Evolutionary conservation across 1,140 invertebrate species (phyloP).

Genomic region (Phthorimaea operculella): DNA sequence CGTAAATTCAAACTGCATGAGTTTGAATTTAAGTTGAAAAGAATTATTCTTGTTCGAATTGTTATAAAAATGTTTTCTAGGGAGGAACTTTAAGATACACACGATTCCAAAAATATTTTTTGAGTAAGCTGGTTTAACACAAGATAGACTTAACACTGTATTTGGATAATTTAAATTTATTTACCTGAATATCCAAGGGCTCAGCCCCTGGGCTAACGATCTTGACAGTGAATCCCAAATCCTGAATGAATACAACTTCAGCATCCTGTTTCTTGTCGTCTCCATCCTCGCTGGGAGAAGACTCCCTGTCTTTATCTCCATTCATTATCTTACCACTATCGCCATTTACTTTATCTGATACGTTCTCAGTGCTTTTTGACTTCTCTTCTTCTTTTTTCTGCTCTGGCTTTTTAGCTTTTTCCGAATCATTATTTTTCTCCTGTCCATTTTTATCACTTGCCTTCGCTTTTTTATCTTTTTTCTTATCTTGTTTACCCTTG

Average conservation of each 20-base stretch:
- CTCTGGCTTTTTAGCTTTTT: conserved; percentile 29
- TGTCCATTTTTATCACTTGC: conserved; percentile 35
- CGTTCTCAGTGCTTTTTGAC: conserved; percentile 24
- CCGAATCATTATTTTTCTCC: conserved; percentile 36
- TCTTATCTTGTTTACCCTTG: conserved; percentile 42
- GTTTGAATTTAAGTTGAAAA: too few species aligned
- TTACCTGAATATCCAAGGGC: conserved; percentile 90
- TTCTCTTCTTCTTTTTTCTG: conserved; percentile 27
- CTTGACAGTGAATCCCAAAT: conserved; percentile 93
- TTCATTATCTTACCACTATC: conserved; percentile 40
- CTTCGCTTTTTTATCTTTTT: conserved; percentile 49
- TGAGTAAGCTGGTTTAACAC: too few species aligned
- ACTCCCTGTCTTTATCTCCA: conserved; percentile 58
- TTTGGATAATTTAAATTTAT: too few species aligned
- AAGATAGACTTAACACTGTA: too few species aligned
- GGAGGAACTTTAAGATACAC: too few species aligned
- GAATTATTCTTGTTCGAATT: too few species aligned
- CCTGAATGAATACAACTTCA: conserved; percentile 92
- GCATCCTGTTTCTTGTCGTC: conserved; percentile 75
- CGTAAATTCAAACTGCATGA: too few species aligned
- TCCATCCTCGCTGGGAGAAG: conserved; percentile 67
- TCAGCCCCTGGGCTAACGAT: conserved; percentile 90
- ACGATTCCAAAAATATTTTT: too few species aligned
- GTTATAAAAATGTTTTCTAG: too few species aligned
- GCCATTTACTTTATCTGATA: conserved; percentile 36